These are phyloP conservation scores for Ferdinandea cuprea DNA, from an alignment of 2,888 invertebrate genomes.

Conservation along the genomic window DNA sequence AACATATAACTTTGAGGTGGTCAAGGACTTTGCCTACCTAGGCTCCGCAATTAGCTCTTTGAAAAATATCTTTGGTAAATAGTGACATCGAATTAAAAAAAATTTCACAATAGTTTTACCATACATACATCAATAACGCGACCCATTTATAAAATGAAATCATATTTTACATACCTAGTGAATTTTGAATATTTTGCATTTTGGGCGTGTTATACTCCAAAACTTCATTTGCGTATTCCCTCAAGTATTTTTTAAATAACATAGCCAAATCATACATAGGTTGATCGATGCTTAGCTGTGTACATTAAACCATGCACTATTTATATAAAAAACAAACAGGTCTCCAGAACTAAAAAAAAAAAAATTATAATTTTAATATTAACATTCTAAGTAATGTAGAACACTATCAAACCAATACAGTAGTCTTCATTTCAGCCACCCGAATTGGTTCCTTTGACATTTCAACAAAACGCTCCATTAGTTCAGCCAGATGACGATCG, in stretches of 20 bases:
- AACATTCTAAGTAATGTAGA: neutral
- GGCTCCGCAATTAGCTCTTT: no score
- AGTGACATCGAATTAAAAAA: constrained; percentile 85
- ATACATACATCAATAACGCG: no score
- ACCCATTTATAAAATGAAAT: neutral
- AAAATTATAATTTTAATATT: neutral
- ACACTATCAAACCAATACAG: constrained; percentile 79
- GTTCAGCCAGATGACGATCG: constrained; percentile 93
- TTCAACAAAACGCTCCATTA: constrained; percentile 92
- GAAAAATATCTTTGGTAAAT: constrained; percentile 86
- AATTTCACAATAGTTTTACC: no score
- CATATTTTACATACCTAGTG: constrained; percentile 77
- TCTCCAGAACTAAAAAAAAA: constrained; percentile 96
- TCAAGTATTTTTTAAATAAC: constrained; percentile 96
- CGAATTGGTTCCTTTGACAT: constrained; percentile 84
- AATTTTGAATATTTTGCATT: constrained; percentile 82
- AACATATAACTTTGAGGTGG: no score
- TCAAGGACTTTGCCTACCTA: no score
- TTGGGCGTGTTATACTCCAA: constrained; percentile 93
- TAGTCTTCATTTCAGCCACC: constrained; percentile 81
- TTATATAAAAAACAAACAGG: constrained; percentile 98
- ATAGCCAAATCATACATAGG: constrained; percentile 94
- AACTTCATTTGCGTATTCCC: constrained; percentile 93
- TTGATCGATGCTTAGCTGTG: constrained; percentile 93
- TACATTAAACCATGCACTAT: constrained; percentile 98